phyloP scores from a whole-genome alignment of 2,113 vertebrate genomes.

The Nothocercus nigrocapillus region DNA sequence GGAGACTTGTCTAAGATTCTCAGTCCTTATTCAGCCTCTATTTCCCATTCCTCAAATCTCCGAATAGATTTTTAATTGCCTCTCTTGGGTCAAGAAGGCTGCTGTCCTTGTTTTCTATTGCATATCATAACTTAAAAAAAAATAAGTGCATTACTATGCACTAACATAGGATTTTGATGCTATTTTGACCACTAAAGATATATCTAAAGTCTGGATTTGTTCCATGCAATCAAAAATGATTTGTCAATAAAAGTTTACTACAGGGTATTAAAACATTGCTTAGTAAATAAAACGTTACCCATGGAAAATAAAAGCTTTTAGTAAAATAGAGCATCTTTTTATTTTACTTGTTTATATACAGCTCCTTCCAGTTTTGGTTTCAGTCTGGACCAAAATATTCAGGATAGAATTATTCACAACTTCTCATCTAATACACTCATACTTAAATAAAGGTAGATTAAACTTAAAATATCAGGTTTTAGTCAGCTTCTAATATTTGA shows the following conservation, averaged over 20 bases:
- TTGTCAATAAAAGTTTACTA: constrained; percentile 15
- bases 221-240: background rate
- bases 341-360: background rate
- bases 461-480: background rate
- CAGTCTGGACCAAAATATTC: background rate
- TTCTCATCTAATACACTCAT: background rate
- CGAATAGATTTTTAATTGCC: constrained; percentile 16
- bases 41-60: constrained; percentile 21
- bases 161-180: background rate
- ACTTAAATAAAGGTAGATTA: background rate
- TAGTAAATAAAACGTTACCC: background rate
- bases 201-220: background rate
- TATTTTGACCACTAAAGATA: background rate
- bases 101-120: background rate
- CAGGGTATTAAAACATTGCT: background rate
- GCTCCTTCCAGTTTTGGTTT: background rate
- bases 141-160: background rate
- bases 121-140: constrained; percentile 8
- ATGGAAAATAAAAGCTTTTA: background rate
- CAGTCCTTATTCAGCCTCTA: background rate
- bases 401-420: background rate
- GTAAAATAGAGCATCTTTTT: background rate
- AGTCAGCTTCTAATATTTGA: background rate
- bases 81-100: constrained; percentile 45
- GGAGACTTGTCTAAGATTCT: background rate